Evolutionary conservation across 1,140 invertebrate species (phyloP).

Genomic region (Argopecten irradians): DNA sequence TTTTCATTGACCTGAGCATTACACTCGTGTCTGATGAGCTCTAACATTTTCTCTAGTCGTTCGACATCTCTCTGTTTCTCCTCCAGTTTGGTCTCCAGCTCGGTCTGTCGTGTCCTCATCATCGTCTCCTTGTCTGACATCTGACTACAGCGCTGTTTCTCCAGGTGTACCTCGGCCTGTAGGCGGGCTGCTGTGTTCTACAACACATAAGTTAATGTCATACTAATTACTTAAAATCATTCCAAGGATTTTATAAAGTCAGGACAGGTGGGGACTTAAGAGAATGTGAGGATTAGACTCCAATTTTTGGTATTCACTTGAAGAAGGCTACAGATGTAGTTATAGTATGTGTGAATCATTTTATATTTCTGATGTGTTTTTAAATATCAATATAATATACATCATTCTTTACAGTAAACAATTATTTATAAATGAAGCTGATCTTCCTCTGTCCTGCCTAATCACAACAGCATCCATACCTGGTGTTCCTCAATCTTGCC

Average conservation of each 20-base stretch:
- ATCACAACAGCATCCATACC: constrained; percentile 46
- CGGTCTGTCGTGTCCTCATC: constrained; percentile 55
- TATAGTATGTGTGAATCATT: too few species aligned
- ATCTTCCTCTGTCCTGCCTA: neutral
- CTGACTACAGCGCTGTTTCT: constrained; percentile 58
- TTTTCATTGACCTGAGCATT: constrained; percentile 65
- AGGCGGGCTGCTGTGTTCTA: constrained; percentile 54
- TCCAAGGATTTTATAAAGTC: too few species aligned
- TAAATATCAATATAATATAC: neutral
- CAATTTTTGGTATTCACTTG: too few species aligned
- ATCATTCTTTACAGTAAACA: neutral
- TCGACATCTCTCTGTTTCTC: constrained; percentile 66
- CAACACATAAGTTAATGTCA: neutral
- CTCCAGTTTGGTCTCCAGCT: constrained; percentile 62
- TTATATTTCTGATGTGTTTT: too few species aligned
- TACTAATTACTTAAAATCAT: too few species aligned
- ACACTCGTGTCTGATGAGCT: constrained; percentile 67
- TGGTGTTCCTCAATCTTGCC: constrained; percentile 58
- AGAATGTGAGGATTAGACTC: too few species aligned
- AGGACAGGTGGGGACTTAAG: too few species aligned
- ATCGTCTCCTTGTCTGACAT: constrained; percentile 63
- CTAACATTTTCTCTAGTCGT: constrained; percentile 68
- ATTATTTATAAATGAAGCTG: constrained; percentile 29
- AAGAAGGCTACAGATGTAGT: too few species aligned
- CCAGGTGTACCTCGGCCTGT: constrained; percentile 59